These are phyloP conservation scores for Mus musculus DNA, from an alignment of 2,113 vertebrate species.

Conservation along the genomic window DNA sequence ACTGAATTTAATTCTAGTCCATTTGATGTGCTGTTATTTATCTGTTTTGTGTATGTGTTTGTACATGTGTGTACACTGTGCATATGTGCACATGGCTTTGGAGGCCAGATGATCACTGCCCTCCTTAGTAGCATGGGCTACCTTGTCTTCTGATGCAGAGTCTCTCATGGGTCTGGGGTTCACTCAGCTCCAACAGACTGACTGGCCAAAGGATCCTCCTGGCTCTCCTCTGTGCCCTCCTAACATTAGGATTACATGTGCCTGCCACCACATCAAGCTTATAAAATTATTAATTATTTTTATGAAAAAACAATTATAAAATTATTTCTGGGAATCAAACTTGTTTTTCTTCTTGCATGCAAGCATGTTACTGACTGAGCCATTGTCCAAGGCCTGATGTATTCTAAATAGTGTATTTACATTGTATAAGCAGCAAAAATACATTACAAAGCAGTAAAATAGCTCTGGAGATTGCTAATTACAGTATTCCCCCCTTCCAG, in stretches of 20 bases:
- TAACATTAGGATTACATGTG: background rate
- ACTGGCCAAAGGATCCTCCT: background rate
- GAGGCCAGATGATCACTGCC: background rate
- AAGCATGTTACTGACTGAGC: background rate
- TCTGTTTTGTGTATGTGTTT: background rate
- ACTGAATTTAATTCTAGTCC: slow-evolving; percentile 13
- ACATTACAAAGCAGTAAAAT: background rate
- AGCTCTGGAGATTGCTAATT: background rate
- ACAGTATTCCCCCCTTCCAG: background rate
- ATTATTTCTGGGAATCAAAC: background rate
- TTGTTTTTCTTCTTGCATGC: background rate
- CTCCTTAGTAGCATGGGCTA: too few species aligned
- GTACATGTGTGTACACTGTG: background rate
- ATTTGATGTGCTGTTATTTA: background rate
- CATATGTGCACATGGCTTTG: background rate
- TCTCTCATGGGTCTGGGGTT: background rate
- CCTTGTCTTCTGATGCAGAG: background rate
- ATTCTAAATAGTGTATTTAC: background rate
- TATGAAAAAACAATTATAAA: too few species aligned
- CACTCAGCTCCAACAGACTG: background rate
- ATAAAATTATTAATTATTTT: too few species aligned
- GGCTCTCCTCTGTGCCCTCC: too few species aligned
- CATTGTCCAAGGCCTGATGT: background rate
- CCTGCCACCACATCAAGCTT: too few species aligned
- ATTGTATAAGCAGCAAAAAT: background rate